Base-by-base conservation (phyloP, 1,140 invertebrate species). In the Paraescarpia echinospica region DNA sequence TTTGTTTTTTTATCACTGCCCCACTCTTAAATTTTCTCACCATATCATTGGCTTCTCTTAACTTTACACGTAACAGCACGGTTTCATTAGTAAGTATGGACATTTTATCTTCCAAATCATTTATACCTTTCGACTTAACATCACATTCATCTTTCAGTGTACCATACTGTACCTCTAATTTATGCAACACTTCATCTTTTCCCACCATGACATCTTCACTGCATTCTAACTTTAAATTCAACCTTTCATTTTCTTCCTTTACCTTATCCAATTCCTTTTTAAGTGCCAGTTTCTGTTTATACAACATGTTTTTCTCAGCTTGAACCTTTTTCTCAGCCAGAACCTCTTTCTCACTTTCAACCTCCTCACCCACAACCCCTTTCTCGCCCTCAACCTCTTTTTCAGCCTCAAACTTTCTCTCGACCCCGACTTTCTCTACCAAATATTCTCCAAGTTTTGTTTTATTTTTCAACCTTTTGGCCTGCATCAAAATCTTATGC, bases 101-200 rank as follows among this genome's bases (percentile, higher is more conserved):
- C n/a, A 90, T 90, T 90, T 90, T 90, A 18, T 90, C 89, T 90
- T 90, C 33, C 27, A 90, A 90, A 90, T 90, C 35, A 90, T 12
- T 31, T 89, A 89, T 89, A 2, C 89, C 89, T 90, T 90, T 90
- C 4, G 89, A 90, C 33, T 90, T 90, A 34, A 90, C 89, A 33
- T 90, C 33, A 90, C 89, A 77, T 90, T 90, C 89, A 22, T 90
- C 2, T 90, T 90, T 90, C 4, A 90, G 0, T 33, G 33, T 27
- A 90, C 89, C n/a, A 4, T 31, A 90, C 0, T 33, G 33, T 27
- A 90, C 89, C n/a, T 31, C 89, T 90, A 90, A 90, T 90, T 90
- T 9, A 12, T 31, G 9, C 89, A 90, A 33, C 18, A 35, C 89
- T n/a, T 34, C 89, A 31, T 90, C n/a, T 5, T 90, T 90, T 90